A percentile compares a stretch with the other conserved stretches of the same genome.
Conservation (phyloP, 2,888 invertebrate genomes). For the Desoria tigrina region DNA sequence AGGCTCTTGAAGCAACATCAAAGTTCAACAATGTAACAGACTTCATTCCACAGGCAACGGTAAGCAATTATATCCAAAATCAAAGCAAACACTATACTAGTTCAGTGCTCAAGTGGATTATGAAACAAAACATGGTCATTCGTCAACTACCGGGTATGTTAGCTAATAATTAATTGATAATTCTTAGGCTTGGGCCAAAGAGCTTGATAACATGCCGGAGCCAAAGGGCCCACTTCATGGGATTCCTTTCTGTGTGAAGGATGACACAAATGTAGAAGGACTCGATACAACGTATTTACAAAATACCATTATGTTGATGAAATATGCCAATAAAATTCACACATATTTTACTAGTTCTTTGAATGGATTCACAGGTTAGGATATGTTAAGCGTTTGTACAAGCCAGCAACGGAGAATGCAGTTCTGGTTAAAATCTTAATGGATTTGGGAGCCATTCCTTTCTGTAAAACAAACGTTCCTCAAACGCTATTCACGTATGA, state of each 20-base stretch:
- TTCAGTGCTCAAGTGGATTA: not conserved
- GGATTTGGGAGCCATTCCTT: constrained; percentile 51
- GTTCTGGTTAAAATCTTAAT: constrained; percentile 44
- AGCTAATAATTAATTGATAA: constrained; percentile 3
- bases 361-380: constrained; percentile 21
- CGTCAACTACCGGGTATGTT: too few relatives aligned
- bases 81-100: not conserved
- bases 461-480: constrained; percentile 57
- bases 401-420: constrained; percentile 53
- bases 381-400: constrained; percentile 54
- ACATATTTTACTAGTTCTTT: too few relatives aligned
- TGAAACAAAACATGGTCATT: too few relatives aligned
- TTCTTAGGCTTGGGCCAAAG: constrained; percentile 42
- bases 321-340: too few relatives aligned
- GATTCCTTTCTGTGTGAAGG: constrained; percentile 56
- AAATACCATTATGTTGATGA: not conserved
- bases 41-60: constrained; percentile 55
- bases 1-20: constrained; percentile 54
- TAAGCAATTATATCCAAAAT: constrained; percentile 38
- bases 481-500: constrained; percentile 54
- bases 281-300: constrained; percentile 54
- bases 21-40: constrained; percentile 55
- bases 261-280: constrained; percentile 55
- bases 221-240: constrained; percentile 47
- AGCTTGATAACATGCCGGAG: constrained; percentile 36